Evolutionary conservation across 2,888 invertebrate species (phyloP), one percentile per base, ranked within the genome.

Genomic region (Heliconius cydno): DNA sequence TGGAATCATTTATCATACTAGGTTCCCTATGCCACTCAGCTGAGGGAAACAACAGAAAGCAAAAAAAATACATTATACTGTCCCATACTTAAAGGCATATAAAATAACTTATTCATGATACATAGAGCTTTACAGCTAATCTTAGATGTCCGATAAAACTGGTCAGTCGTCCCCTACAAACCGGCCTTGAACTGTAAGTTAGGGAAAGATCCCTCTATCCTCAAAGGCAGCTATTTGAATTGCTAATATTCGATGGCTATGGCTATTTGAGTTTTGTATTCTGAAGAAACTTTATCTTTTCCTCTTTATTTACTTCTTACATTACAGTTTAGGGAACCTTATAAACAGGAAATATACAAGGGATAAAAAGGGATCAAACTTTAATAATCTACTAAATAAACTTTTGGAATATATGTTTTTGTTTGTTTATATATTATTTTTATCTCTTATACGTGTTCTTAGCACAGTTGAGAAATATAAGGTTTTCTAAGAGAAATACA

Each of bases 151-250:
- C 79, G 79, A 75, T 75, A 74, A 67, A 73, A 79, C 60, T 75
- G 41, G 19, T 63, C 73, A 67, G 57, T 38, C 28, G 74, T 73
- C 46, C 68, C 74, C 41, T 74, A 74, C 75, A 70, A 84, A 84
- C 83, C 79, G 81, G 79, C 80, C 81, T 80, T 80, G 84, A 83
- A 84, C 84, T 81, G 86, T 85, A 85, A 85, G 85, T 85, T 85
- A 83, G 81, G 83, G 81, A 84, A 84, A 83, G 79, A 83, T 83
- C 80, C 80, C 82, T 83, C 75, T 83, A 83, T 83, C 80, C 83
- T 83, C 83, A 83, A 84, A 84, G 82, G 82, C 80, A 76, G 83
- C 82, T 79, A 85, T 86, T 86, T 85, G 87, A 86, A 86, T 86
- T 85, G 85, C 85, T 85, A 85, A 86, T 85, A 82, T 76, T 76